Conservation (phyloP, 2,888 invertebrate species). For the Prosopocoilus inquinatus region DNA sequence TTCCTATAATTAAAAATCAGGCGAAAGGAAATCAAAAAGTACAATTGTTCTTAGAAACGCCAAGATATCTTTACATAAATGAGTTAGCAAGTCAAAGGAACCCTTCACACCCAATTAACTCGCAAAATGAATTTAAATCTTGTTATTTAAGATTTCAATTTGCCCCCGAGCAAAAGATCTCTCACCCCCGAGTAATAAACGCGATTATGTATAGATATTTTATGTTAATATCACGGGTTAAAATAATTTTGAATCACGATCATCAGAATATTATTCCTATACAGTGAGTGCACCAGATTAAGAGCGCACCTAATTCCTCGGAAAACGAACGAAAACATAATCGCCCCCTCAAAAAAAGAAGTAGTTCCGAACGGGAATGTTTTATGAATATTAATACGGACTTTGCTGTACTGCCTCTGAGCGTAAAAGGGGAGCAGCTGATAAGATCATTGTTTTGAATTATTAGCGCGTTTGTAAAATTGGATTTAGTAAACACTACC, state of each 20-base stretch:
- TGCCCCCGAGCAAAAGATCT: conserved; percentile 4
- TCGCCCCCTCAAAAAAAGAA: too few relatives aligned
- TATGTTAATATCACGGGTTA: not conserved
- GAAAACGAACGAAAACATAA: too few relatives aligned
- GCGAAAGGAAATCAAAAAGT: conserved; percentile 11
- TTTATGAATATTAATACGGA: too few relatives aligned
- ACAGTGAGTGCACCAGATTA: not conserved
- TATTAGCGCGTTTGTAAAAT: too few relatives aligned
- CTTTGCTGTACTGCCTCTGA: too few relatives aligned
- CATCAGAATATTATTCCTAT: not conserved
- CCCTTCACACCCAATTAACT: conserved; percentile 28
- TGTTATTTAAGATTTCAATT: conserved; percentile 25
- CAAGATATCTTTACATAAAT: conserved; percentile 17
- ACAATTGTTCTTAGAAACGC: conserved; percentile 13
- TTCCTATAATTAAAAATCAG: not conserved
- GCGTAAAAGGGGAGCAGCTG: too few relatives aligned
- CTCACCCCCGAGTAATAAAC: not conserved
- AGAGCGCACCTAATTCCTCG: too few relatives aligned
- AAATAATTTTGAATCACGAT: not conserved
- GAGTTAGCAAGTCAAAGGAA: conserved; percentile 23
- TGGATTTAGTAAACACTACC: too few relatives aligned
- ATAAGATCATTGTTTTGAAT: too few relatives aligned
- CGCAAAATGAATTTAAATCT: conserved; percentile 26
- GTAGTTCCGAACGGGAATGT: too few relatives aligned
- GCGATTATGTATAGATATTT: conserved; percentile 2